These are phyloP conservation scores for Villa cingulata DNA, from an alignment of 2,888 invertebrate species.

Conservation along the genomic window DNA sequence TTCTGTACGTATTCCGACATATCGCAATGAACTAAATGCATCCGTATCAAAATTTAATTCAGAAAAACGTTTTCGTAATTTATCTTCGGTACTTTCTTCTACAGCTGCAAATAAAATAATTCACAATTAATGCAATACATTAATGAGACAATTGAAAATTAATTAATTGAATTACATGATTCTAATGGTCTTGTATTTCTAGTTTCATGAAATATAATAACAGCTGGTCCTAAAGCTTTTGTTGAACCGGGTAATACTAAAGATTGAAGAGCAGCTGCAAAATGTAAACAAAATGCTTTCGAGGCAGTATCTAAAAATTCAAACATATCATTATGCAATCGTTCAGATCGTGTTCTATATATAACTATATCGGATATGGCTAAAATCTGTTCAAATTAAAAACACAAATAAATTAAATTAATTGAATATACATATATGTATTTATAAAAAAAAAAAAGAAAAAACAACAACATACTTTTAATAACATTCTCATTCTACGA, in stretches of 20 bases:
- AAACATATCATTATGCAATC: conserved; percentile 62
- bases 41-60: conserved; percentile 49
- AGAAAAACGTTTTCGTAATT: conserved; percentile 46
- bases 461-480: conserved; percentile 40
- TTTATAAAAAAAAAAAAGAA: too few species aligned
- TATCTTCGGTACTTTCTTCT: conserved; percentile 47
- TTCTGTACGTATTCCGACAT: conserved; percentile 47
- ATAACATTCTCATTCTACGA: conserved; percentile 45
- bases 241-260: conserved; percentile 25
- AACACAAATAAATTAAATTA: too few species aligned
- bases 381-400: conserved; percentile 44
- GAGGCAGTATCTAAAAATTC: conserved; percentile 65
- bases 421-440: too few species aligned
- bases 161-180: too few species aligned
- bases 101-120: too few species aligned
- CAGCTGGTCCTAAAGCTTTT: conserved; percentile 53
- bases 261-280: conserved; percentile 42
- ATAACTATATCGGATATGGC: conserved; percentile 70
- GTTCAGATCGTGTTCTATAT: conserved; percentile 60
- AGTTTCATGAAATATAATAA: conserved; percentile 70
- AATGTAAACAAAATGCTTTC: conserved; percentile 57
- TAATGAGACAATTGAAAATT: too few species aligned
- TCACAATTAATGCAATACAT: too few species aligned
- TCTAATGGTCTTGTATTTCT: conserved; percentile 52
- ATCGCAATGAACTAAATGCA: conserved; percentile 57